Base-by-base conservation (phyloP, 30 jellyfish, hydroid and myxozoan species). In the Mastigias papua region DNA sequence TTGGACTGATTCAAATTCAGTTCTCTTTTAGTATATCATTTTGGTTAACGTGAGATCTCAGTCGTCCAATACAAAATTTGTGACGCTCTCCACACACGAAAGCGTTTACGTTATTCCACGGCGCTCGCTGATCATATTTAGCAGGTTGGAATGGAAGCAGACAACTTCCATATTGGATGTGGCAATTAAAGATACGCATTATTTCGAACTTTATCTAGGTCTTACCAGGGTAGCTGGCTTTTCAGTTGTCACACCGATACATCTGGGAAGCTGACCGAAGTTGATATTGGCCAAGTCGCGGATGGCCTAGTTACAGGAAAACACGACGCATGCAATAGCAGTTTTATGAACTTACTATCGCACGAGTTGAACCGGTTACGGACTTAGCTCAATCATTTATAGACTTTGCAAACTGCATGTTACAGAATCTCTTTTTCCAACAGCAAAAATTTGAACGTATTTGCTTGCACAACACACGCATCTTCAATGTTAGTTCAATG, bases 1-100 rank as follows among this genome's bases (percentile, higher is more conserved):
- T 77, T 77, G 88, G 88, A 77, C 88, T 77, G 88, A 77, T 77
- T 77, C 88, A 77, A 26, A 77, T 77, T 77, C 69, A 72, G 63
- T 72, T 72, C 31, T 29, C 83, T 49, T 72, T 72, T 34, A 33
- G 69, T 37, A 21, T 49, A 49, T 63, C 74, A 63, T 35, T 72
- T 72, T 62, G 83, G 68, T 72, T 8, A 72, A 62, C 35, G 34
- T 72, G 68, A 69, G 81, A 26, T 33, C 6, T 32, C 74, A 63
- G 26, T n/a, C 29, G 70, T 27, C 21, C 26, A 26, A 25, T 25
- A 7, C n/a, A 25, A 63, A 63, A 22, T 63, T 63, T 5, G 23
- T 63, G 74, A 17, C 74, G 74, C 13, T 63, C 23, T 63, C 26
- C 19, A 9, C 42, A 7, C 46, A n/a, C 35, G 19, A 22, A 63